Percentiles rank a stretch among this genome's conserved stretches.
Evolutionary conservation across 2,113 vertebrate species (phyloP).

Genomic region (Pseudorhombus dupliciocellatus): DNA sequence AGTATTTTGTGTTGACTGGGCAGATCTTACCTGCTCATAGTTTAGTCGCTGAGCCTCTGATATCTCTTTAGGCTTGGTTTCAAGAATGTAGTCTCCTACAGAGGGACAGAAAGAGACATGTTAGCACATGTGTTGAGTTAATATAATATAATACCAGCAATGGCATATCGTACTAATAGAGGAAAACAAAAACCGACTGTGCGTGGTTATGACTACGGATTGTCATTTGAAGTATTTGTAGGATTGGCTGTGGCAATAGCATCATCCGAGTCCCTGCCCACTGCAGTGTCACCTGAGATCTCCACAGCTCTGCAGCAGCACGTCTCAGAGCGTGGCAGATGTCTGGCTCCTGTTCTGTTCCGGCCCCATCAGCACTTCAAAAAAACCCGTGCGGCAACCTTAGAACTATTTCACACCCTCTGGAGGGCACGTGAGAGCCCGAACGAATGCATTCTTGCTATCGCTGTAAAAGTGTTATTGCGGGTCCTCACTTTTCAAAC

Average conservation of each 20-base stretch:
- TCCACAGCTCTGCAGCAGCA: conserved; percentile 10
- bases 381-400: not conserved
- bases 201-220: not conserved
- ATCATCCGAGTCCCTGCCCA: conserved; percentile 12
- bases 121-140: not conserved
- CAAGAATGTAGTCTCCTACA: conserved; percentile 98
- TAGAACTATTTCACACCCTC: not conserved
- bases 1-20: conserved; percentile 6
- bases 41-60: conserved; percentile 97
- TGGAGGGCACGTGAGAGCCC: not conserved
- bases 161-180: not conserved
- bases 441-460: conserved; percentile 10
- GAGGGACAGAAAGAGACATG: conserved; percentile 49
- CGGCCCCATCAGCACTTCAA: not conserved
- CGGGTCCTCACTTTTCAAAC: conserved; percentile 6
- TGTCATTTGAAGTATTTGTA: conserved; percentile 1
- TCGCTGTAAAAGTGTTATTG: conserved; percentile 2
- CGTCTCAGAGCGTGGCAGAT: conserved; percentile 15
- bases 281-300: conserved; percentile 35
- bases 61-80: conserved; percentile 98
- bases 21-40: conserved; percentile 93
- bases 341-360: conserved; percentile 8
- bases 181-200: not conserved
- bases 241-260: conserved; percentile 17
- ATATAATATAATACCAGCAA: too few species aligned